These are phyloP conservation scores for Syngnathus floridae DNA, from an alignment of 2,113 vertebrate species.

Conservation along the genomic window DNA sequence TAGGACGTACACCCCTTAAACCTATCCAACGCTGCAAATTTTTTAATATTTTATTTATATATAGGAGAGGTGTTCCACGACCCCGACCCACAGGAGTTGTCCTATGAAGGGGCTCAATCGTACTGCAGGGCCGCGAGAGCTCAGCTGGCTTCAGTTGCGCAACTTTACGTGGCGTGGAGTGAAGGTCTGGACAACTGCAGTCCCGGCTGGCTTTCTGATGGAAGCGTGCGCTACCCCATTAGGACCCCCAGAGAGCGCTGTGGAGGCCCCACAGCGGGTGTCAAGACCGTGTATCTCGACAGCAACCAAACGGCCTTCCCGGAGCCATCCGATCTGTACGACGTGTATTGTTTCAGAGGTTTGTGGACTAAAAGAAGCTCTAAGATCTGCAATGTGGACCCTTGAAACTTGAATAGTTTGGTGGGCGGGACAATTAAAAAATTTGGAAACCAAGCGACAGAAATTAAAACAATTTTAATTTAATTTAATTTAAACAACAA, in stretches of 20 bases:
- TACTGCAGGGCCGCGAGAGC: constrained; percentile 73
- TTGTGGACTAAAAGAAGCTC: constrained; percentile 15
- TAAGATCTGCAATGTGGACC: background rate
- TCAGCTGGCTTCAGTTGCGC: constrained; percentile 80
- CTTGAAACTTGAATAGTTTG: background rate
- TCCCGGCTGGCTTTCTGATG: constrained; percentile 89
- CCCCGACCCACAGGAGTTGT: constrained; percentile 68
- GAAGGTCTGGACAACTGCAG: constrained; percentile 84
- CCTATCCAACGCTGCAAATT: no score
- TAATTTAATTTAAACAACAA: background rate
- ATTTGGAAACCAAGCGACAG: background rate
- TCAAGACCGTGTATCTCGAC: constrained; percentile 89
- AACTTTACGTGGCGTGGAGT: constrained; percentile 87
- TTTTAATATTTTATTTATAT: constrained; percentile 40
- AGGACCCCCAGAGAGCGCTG: constrained; percentile 81
- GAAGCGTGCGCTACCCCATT: constrained; percentile 96
- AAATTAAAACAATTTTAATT: background rate
- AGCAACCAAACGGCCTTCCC: constrained; percentile 93
- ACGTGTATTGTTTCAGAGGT: constrained; percentile 90
- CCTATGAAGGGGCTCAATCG: constrained; percentile 72
- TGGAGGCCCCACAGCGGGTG: constrained; percentile 78
- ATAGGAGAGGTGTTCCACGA: constrained; percentile 83
- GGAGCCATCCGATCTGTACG: constrained; percentile 75
- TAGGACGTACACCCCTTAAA: constrained; percentile 43
- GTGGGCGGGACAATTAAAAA: background rate